Evolutionary conservation across 1,140 invertebrate genomes (phyloP).

Genomic region (Trichoplusia ni): DNA sequence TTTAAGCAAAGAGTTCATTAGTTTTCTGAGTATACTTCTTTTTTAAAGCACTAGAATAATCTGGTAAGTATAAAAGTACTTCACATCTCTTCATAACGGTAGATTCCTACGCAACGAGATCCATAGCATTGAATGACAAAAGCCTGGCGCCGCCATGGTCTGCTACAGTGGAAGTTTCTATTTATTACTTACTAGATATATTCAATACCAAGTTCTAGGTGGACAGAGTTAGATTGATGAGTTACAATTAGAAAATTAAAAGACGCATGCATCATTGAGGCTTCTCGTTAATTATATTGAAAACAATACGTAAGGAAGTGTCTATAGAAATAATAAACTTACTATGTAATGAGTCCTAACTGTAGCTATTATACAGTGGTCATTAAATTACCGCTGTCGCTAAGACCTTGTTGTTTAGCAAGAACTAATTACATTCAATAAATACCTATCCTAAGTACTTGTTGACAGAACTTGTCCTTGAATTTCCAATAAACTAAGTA

Average conservation of each 20-base stretch:
- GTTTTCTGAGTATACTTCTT: no score
- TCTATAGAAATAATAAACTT: not conserved
- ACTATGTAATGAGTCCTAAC: not conserved
- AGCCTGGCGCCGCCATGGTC: constrained; percentile 41
- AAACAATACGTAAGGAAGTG: no score
- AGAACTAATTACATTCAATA: constrained; percentile 6
- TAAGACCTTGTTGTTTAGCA: not conserved
- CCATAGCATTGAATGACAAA: constrained; percentile 59
- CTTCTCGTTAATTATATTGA: not conserved
- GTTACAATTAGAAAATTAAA: no score
- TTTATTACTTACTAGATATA: constrained; percentile 1
- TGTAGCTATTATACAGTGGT: not conserved
- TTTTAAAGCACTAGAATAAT: no score
- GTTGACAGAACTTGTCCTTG: no score
- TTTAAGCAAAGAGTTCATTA: no score
- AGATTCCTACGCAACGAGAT: constrained; percentile 46
- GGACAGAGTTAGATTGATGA: no score
- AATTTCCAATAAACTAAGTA: no score
- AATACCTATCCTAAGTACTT: no score
- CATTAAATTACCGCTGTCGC: not conserved
- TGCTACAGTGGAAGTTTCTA: constrained; percentile 31
- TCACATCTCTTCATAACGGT: constrained; percentile 57
- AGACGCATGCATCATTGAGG: no score
- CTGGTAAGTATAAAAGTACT: no score
- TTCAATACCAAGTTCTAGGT: no score